Evolutionary conservation across 2,797 vertebrate genomes (phyloP).

Genomic region (Gila robusta): DNA sequence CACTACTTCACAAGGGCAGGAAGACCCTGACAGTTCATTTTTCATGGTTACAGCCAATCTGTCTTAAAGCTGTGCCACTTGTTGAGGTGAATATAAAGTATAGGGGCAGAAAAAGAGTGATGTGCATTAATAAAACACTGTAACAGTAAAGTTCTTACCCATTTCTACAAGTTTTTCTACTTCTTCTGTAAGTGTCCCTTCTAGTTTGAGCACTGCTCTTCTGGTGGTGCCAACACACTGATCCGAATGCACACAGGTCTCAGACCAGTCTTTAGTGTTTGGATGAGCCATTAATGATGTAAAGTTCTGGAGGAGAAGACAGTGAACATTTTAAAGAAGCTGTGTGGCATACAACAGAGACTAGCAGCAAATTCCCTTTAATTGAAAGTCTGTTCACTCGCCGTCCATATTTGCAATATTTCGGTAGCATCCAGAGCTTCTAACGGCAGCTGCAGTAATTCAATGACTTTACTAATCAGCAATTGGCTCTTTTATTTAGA

Average conservation of each 20-base stretch:
- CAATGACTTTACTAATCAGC: neutral
- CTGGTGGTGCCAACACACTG: slow-evolving; percentile 76
- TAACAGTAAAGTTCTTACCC: slow-evolving; percentile 64
- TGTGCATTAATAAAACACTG: neutral
- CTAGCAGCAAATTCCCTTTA: neutral
- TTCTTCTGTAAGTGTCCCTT: slow-evolving; percentile 69
- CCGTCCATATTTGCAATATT: neutral
- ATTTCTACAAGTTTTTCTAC: slow-evolving; percentile 73
- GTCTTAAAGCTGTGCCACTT: neutral
- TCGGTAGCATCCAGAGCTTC: neutral
- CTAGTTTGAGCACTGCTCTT: slow-evolving; percentile 75
- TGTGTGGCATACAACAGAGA: neutral
- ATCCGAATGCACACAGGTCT: slow-evolving; percentile 76
- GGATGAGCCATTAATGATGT: slow-evolving; percentile 73
- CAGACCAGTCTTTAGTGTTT: slow-evolving; percentile 79
- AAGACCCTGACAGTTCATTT: neutral
- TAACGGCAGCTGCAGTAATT: neutral
- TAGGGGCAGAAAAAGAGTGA: neutral
- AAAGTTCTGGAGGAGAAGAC: slow-evolving; percentile 72
- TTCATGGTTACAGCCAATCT: neutral
- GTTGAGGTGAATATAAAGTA: neutral
- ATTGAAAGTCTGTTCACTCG: neutral
- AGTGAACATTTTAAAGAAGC: neutral
- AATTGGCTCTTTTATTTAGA: neutral
- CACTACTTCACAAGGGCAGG: neutral